Conservation (phyloP, 2,888 invertebrate species). For the Drosophila robusta region DNA sequence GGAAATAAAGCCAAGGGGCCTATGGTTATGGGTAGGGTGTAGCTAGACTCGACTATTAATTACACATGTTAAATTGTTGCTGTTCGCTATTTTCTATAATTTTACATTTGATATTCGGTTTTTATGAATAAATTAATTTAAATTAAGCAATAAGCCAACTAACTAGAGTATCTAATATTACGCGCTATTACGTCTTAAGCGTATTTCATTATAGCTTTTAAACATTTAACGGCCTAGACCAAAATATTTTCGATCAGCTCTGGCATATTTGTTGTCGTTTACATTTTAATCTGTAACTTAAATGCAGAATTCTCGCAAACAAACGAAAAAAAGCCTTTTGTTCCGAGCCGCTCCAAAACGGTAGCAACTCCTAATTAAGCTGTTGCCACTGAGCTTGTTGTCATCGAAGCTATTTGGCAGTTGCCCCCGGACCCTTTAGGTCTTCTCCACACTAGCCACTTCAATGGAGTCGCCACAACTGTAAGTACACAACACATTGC, state of each 20-base stretch:
- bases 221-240: constrained; percentile 50
- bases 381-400: constrained; percentile 36
- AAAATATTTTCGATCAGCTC: constrained; percentile 38
- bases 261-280: constrained; percentile 50
- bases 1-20: constrained; percentile 46
- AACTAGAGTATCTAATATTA: constrained; percentile 76
- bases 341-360: constrained; percentile 62
- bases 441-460: constrained; percentile 73
- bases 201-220: constrained; percentile 64
- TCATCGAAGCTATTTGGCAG: constrained; percentile 25
- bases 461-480: constrained; percentile 82
- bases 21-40: constrained; percentile 17
- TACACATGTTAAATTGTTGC: constrained; percentile 48
- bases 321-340: constrained; percentile 64
- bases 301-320: constrained; percentile 59
- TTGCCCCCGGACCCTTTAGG: constrained; percentile 34
- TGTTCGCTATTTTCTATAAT: constrained; percentile 64
- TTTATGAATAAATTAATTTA: constrained; percentile 79
- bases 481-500: constrained; percentile 48
- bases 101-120: constrained; percentile 61
- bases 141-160: constrained; percentile 79
- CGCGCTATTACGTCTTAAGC: constrained; percentile 72
- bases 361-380: constrained; percentile 65
- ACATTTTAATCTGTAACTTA: constrained; percentile 66
- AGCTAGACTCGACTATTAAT: constrained; percentile 48